Percentiles rank a stretch among this genome's conserved stretches.
Evolutionary conservation across 2,888 invertebrate genomes (phyloP).

Genomic region (Sphinx pinastri): DNA sequence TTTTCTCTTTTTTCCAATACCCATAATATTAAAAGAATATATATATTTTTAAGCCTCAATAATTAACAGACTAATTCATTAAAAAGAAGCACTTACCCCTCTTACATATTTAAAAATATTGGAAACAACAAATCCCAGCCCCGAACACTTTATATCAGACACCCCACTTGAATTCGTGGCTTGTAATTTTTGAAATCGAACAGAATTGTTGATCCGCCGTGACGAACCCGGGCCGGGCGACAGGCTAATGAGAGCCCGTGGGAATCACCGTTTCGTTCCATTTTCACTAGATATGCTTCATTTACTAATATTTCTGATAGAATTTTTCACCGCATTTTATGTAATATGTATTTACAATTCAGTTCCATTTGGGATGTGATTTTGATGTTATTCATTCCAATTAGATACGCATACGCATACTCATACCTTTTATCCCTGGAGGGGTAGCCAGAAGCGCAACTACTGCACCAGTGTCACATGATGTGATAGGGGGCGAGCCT

Average conservation of each 20-base stretch:
- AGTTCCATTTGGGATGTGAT: not conserved
- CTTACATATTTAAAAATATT: not conserved
- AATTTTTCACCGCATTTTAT: conserved; percentile 37
- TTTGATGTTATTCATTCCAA: no score
- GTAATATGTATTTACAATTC: not conserved
- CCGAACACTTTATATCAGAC: conserved; percentile 39
- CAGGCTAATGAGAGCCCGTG: conserved; percentile 65
- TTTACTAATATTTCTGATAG: conserved; percentile 45
- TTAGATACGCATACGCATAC: no score
- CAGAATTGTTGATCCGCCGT: conserved; percentile 52
- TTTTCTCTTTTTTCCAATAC: no score
- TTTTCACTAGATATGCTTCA: conserved; percentile 51
- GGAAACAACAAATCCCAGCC: conserved; percentile 36
- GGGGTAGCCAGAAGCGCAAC: no score
- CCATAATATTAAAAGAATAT: no score
- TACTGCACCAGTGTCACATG: no score
- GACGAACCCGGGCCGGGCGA: conserved; percentile 44
- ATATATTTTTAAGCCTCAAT: not conserved
- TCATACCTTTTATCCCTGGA: no score
- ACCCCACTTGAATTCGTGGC: conserved; percentile 29
- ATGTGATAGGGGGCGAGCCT: no score
- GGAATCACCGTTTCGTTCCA: conserved; percentile 50
- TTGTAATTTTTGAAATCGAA: conserved; percentile 53
- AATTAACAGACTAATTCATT: not conserved
- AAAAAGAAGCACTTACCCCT: not conserved